Evolutionary conservation across 2,113 vertebrate species (phyloP).

Genomic region (Colius striatus): DNA sequence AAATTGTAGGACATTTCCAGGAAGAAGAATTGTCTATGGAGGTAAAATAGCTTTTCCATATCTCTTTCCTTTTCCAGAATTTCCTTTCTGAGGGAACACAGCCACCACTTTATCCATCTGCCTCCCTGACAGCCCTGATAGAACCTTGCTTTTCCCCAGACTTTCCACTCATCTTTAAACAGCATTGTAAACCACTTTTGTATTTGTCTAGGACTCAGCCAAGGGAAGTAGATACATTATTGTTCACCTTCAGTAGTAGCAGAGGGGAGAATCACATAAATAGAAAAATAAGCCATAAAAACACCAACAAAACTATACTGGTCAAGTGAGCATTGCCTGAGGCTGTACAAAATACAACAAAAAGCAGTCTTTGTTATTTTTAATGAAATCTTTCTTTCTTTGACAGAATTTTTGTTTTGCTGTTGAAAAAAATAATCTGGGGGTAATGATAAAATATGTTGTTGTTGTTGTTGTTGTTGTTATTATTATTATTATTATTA

Average conservation of each 20-base stretch:
- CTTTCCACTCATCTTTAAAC: slow-evolving; percentile 75
- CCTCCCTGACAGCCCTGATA: slow-evolving; percentile 67
- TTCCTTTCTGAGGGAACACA: slow-evolving; percentile 41
- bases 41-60: background rate
- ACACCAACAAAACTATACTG: background rate
- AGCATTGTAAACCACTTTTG: slow-evolving; percentile 75
- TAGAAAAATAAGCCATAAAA: background rate
- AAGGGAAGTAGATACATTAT: background rate
- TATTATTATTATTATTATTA: no score
- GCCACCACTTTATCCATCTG: slow-evolving; percentile 66
- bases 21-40: background rate
- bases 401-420: background rate
- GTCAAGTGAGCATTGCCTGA: background rate
- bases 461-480: no score
- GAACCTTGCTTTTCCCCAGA: slow-evolving; percentile 22
- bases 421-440: background rate
- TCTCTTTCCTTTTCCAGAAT: slow-evolving; percentile 30
- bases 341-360: background rate
- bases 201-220: slow-evolving; percentile 65
- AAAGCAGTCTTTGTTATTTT: background rate
- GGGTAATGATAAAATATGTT: background rate
- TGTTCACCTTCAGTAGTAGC: background rate
- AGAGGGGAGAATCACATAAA: fast-evolving
- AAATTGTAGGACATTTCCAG: background rate
- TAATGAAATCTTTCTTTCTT: background rate